Percentiles rank a stretch among this genome's conserved stretches.
These are phyloP conservation scores for Murina feae DNA, from an alignment of 2,113 vertebrate species.

Conservation along the genomic window DNA sequence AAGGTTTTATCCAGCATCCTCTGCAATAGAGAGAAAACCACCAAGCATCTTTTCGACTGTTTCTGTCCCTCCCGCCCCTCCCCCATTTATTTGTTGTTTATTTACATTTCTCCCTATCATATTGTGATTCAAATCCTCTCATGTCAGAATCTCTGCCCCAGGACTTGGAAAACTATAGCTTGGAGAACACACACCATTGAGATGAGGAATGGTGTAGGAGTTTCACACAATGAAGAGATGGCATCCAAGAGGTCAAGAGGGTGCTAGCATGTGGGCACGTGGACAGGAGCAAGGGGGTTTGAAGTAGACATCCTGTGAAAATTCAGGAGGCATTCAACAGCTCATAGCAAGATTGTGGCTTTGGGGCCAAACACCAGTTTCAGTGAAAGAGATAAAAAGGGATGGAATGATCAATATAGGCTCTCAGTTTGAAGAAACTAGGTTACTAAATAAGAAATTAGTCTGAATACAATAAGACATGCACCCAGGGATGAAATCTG, in stretches of 20 bases:
- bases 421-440: not conserved
- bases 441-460: not conserved
- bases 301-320: not conserved
- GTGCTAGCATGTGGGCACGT: accelerated
- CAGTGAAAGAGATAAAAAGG: not conserved
- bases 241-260: not conserved
- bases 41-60: not conserved
- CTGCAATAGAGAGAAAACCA: not conserved
- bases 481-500: not conserved
- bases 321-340: not conserved
- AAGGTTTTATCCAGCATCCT: not conserved
- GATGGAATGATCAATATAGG: not conserved
- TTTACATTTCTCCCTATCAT: not conserved
- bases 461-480: not conserved
- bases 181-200: not conserved
- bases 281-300: not conserved
- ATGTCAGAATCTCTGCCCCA: not conserved
- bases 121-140: not conserved
- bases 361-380: not conserved
- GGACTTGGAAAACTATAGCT: not conserved
- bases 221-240: not conserved
- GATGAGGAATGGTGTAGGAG: not conserved
- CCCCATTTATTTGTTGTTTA: not conserved
- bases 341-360: not conserved
- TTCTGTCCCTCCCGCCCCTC: not conserved